These are phyloP conservation scores for Clarias gariepinus DNA, from an alignment of 2,113 vertebrate genomes.

Conservation along the genomic window DNA sequence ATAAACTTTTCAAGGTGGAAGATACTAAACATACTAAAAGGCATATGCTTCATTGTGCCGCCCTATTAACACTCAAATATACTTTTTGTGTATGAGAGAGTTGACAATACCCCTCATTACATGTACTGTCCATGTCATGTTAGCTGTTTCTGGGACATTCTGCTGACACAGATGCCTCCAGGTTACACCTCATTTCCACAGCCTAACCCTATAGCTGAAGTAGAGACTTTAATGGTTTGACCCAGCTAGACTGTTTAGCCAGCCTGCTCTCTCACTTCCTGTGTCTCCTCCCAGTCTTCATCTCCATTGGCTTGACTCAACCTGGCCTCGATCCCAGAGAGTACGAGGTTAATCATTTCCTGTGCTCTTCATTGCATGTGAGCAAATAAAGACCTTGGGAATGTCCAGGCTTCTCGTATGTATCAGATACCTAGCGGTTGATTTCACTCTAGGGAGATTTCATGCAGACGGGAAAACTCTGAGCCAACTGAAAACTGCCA, in stretches of 20 bases:
- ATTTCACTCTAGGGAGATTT: background rate
- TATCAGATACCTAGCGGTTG: constrained; percentile 16
- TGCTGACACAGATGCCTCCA: constrained; percentile 1
- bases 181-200: background rate
- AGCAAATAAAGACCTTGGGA: constrained; percentile 37
- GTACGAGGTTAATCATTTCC: constrained; percentile 52
- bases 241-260: constrained; percentile 32
- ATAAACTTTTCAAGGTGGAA: background rate
- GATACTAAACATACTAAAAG: background rate
- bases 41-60: background rate
- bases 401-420: constrained; percentile 16
- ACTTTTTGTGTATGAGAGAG: background rate
- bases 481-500: background rate
- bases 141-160: background rate
- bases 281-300: constrained; percentile 15
- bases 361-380: constrained; percentile 27
- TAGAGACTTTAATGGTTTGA: background rate
- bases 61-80: background rate
- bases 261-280: constrained; percentile 34
- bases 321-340: constrained; percentile 36
- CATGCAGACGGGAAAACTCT: background rate
- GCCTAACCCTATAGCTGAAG: background rate
- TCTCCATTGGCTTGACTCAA: constrained; percentile 12
- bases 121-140: background rate
- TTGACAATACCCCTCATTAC: background rate